phyloP scores from a whole-genome alignment of 2,113 vertebrate genomes.

The Miniopterus natalensis region DNA sequence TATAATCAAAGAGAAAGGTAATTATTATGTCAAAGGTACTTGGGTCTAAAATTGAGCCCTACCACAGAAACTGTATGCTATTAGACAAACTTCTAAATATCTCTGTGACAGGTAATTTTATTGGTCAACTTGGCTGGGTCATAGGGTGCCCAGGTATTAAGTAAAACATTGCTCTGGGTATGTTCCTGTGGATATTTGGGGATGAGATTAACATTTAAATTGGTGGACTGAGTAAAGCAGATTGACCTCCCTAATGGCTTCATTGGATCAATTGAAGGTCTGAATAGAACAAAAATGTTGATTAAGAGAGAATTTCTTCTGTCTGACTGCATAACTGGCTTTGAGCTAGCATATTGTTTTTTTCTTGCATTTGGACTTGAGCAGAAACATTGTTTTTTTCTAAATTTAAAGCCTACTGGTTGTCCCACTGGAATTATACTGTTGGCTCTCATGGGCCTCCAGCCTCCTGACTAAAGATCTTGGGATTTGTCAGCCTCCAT shows the following conservation, averaged over 20 bases:
- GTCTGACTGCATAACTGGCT: not conserved
- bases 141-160: not conserved
- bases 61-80: not conserved
- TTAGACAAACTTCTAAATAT: not conserved
- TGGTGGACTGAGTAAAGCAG: not conserved
- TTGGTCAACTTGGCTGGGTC: not conserved
- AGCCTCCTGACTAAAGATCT: not conserved
- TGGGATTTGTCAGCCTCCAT: not conserved
- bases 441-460: not conserved
- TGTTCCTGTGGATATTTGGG: not conserved
- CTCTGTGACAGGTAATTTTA: not conserved
- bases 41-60: not conserved
- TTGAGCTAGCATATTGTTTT: not conserved
- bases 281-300: not conserved
- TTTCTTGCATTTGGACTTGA: not conserved
- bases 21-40: not conserved
- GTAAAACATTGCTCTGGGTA: not conserved
- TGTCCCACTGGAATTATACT: not conserved
- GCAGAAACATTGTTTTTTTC: not conserved
- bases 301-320: not conserved
- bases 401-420: not conserved
- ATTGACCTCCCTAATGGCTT: not conserved
- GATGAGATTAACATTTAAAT: not conserved
- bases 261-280: not conserved
- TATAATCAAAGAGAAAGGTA: not conserved